Conservation (phyloP, 2,797 vertebrate genomes). For the Myotis pilosus region DNA sequence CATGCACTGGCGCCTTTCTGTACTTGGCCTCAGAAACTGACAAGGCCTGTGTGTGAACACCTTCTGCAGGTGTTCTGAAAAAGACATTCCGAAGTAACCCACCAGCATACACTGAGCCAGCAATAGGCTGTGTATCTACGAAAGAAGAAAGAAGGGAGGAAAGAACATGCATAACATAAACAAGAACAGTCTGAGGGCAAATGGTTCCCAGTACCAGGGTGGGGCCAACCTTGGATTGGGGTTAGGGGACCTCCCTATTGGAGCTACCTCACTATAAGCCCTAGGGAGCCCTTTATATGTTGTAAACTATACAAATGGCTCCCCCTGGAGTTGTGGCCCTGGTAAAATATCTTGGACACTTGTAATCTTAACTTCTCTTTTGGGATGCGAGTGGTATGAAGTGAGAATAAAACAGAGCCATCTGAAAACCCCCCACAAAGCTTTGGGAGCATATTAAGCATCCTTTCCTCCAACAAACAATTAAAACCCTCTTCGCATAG, state of each 20-base stretch:
- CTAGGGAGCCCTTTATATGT: not conserved
- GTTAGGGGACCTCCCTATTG: not conserved
- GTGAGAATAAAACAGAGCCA: not conserved
- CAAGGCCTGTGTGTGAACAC: not conserved
- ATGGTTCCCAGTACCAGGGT: not conserved
- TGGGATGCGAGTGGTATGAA: not conserved
- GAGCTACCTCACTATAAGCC: not conserved
- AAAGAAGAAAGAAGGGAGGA: too few species aligned
- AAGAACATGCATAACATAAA: too few species aligned
- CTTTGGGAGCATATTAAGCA: not conserved
- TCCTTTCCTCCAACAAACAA: not conserved
- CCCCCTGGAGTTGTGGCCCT: conserved; percentile 17
- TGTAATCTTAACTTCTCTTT: not conserved
- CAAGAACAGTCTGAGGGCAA: not conserved
- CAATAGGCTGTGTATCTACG: too few species aligned
- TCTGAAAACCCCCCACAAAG: not conserved
- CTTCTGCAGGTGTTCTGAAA: not conserved
- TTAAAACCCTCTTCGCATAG: not conserved
- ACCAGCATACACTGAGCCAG: too few species aligned
- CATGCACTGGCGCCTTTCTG: not conserved
- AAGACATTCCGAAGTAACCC: too few species aligned
- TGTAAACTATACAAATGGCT: not conserved
- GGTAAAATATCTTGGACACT: not conserved
- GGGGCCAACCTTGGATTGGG: not conserved
- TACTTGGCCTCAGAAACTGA: not conserved